phyloP scores from a whole-genome alignment of 2,113 vertebrate genomes.

The Anarhynchus alexandrinus region DNA sequence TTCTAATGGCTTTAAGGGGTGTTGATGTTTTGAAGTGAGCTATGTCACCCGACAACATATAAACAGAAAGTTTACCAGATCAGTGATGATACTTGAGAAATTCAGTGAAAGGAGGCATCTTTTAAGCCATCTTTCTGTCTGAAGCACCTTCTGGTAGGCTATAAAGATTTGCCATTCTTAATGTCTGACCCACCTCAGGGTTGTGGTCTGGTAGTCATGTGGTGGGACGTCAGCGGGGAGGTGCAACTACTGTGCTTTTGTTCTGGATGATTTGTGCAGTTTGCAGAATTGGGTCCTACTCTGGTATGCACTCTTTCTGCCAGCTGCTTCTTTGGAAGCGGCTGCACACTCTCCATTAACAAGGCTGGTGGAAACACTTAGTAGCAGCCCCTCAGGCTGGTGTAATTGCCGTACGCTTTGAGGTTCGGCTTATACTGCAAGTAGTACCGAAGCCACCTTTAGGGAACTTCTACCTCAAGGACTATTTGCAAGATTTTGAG shows the following conservation, averaged over 20 bases:
- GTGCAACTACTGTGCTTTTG: not conserved
- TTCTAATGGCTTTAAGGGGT: not conserved
- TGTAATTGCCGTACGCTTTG: not conserved
- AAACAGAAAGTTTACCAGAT: not conserved
- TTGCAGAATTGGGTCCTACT: not conserved
- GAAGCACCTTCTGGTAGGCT: constrained; percentile 24
- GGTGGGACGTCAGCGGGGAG: not conserved
- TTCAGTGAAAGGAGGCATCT: constrained; percentile 20
- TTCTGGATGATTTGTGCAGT: not conserved
- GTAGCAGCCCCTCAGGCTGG: not conserved
- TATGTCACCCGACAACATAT: not conserved
- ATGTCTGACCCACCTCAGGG: not conserved
- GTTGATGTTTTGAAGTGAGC: not conserved
- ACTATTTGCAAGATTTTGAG: not conserved
- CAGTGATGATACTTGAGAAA: constrained; percentile 36
- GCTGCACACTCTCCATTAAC: not conserved
- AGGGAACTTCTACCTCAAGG: not conserved
- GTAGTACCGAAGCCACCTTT: not conserved
- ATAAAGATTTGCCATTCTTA: not conserved
- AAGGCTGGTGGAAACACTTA: not conserved
- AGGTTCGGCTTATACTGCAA: not conserved
- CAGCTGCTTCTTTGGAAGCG: not conserved
- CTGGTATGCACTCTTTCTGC: not conserved
- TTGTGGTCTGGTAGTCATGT: not conserved
- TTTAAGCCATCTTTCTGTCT: constrained; percentile 45